Evolutionary conservation across 2,113 vertebrate genomes (phyloP).

Genomic region (Helogale parvula): DNA sequence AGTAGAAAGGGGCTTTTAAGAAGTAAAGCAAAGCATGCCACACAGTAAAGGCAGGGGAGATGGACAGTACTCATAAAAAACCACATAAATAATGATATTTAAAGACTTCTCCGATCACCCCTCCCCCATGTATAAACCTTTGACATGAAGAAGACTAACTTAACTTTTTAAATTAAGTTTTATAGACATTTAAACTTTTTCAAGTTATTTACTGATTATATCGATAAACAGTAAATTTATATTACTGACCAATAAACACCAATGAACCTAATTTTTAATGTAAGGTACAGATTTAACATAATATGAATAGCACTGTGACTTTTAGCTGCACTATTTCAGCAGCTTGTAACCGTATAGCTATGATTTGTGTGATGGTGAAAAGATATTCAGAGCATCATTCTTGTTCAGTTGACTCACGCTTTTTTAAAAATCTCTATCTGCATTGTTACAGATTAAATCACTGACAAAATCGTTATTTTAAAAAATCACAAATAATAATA

Average conservation of each 20-base stretch:
- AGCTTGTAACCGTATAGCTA: background rate
- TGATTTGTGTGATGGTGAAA: background rate
- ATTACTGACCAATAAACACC: background rate
- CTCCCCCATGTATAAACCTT: background rate
- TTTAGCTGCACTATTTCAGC: background rate
- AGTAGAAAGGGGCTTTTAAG: background rate
- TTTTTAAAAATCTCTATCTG: background rate
- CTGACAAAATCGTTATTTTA: background rate
- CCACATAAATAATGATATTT: background rate
- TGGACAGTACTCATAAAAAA: background rate
- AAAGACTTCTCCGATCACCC: background rate
- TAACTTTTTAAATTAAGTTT: constrained; percentile 21
- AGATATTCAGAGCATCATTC: constrained; percentile 13
- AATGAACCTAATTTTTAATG: constrained; percentile 25
- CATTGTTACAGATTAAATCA: constrained; percentile 2
- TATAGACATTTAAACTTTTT: constrained; percentile 13
- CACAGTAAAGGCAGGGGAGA: background rate
- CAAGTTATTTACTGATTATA: background rate
- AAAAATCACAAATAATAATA: constrained; percentile 7
- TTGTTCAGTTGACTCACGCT: background rate
- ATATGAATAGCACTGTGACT: background rate
- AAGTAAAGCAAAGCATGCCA: background rate
- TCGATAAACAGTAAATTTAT: constrained; percentile 6
- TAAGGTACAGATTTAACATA: background rate
- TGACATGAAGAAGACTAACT: background rate